Conservation (phyloP, 2,888 invertebrate genomes). For the Acheta domesticus region DNA sequence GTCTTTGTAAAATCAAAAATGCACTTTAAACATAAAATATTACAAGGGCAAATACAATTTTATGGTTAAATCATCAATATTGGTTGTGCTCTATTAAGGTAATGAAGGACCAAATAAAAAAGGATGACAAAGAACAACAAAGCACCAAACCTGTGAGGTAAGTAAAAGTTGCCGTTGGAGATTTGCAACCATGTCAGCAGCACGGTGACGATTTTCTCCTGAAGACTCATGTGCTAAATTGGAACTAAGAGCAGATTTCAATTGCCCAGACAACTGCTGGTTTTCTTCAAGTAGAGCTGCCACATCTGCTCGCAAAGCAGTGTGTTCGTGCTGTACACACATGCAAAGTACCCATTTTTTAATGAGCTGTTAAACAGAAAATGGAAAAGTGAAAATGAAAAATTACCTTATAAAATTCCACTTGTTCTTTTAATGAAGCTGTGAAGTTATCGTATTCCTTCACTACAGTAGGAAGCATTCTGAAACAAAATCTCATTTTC, state of each 20-base stretch:
- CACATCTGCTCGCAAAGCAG: neutral
- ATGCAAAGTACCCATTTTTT: no score
- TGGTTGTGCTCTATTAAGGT: no score
- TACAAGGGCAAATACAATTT: no score
- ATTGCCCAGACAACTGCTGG: neutral
- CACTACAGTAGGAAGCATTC: neutral
- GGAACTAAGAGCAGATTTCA: neutral
- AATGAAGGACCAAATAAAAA: no score
- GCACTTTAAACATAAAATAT: no score
- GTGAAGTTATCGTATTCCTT: neutral
- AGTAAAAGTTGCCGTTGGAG: neutral
- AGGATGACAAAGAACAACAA: no score
- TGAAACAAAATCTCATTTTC: neutral
- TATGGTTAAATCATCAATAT: no score
- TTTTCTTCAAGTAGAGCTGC: neutral
- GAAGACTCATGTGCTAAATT: neutral
- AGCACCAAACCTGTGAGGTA: neutral
- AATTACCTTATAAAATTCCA: conserved; percentile 1
- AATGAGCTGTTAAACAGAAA: no score
- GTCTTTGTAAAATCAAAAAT: no score
- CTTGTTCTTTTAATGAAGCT: neutral
- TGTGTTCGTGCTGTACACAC: neutral
- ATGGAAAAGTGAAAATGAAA: neutral
- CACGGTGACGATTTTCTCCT: neutral
- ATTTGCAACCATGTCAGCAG: conserved; percentile 1